Evolutionary conservation across 2,888 invertebrate genomes (phyloP), one percentile per base, ranked within the genome.

Genomic region (Selenia dentaria): DNA sequence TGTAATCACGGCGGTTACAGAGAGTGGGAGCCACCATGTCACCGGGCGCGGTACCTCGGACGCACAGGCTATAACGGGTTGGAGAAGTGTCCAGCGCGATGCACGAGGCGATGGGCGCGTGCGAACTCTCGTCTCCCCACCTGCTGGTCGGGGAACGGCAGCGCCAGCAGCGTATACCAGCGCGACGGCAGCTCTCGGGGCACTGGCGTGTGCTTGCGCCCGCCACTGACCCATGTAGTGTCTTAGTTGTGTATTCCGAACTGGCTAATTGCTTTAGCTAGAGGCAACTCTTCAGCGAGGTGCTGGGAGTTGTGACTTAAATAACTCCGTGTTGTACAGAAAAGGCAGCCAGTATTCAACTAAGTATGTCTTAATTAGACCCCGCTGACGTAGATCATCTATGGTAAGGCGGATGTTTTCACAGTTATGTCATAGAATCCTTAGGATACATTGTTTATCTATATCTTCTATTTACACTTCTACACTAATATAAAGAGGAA

Each of bases 131-230:
- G 93, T 74, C 96, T 92, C 66, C 96, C 97, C 72, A 97, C 94
- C 83, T 96, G 97, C 92, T 97, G 97, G 92, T 97, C 97, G 73
- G 97, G 96, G 91, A 97, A 97, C 64, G 97, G 97, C 74, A 97
- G 93, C 64, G 97, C 97, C 83, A 97, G 93, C 70, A 97, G 94
- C 55, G 96, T 97, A 92, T 96, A 97, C 96, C 96, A 96, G 67
- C 96, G 93, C 61, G 96, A 94, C 45, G 96, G 95, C 92, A 95
- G 93, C 74, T 93, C 93, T 41, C 78, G 74, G 51, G 88, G 81
- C 54, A 87, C 84, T 62, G 85, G 79, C 18, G 76, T 9, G 25
- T 70, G 72, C 74, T 80, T 79, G 55, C 67, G 68, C 32, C 74
- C 74, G 44, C 83, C 84, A 63, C 86, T 79, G 70, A 48, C 50